These are phyloP conservation scores for Pectinophora gossypiella DNA, from an alignment of 1,140 invertebrate species.

Conservation along the genomic window DNA sequence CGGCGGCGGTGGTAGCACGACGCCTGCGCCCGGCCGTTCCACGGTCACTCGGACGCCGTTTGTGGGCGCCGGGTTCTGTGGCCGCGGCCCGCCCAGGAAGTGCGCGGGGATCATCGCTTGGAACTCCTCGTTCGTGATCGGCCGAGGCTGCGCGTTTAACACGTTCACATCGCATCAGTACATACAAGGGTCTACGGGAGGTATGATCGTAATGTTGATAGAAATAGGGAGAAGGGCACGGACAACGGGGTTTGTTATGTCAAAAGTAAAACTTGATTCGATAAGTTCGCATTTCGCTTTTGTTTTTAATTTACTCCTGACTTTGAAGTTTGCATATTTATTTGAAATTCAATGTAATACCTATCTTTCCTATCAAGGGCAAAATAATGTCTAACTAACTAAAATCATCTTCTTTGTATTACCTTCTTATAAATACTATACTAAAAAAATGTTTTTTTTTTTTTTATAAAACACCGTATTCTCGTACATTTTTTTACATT, in stretches of 20 bases:
- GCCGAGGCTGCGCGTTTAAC: slow-evolving; percentile 79
- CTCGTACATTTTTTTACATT: no score
- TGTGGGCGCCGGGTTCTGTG: slow-evolving; percentile 27
- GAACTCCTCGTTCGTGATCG: slow-evolving; percentile 93
- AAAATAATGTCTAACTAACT: no score
- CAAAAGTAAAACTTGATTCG: background rate
- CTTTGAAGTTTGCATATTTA: no score
- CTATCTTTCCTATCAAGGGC: no score
- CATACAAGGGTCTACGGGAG: background rate
- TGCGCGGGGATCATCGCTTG: slow-evolving; percentile 94
- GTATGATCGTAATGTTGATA: no score
- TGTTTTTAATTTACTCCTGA: no score
- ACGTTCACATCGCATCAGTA: slow-evolving; percentile 61
- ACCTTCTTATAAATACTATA: no score
- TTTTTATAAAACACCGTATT: no score
- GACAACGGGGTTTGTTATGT: background rate
- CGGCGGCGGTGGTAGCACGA: slow-evolving; percentile 87
- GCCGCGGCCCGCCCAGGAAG: slow-evolving; percentile 80
- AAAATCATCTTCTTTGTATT: no score
- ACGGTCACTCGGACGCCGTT: slow-evolving; percentile 73
- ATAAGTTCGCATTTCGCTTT: background rate
- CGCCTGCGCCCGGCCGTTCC: slow-evolving; percentile 71
- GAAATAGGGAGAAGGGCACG: no score
- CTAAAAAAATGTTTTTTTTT: no score
- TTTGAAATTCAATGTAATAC: no score